Evolutionary conservation across 1,140 invertebrate species (phyloP).

Genomic region (Drosophila teissieri): DNA sequence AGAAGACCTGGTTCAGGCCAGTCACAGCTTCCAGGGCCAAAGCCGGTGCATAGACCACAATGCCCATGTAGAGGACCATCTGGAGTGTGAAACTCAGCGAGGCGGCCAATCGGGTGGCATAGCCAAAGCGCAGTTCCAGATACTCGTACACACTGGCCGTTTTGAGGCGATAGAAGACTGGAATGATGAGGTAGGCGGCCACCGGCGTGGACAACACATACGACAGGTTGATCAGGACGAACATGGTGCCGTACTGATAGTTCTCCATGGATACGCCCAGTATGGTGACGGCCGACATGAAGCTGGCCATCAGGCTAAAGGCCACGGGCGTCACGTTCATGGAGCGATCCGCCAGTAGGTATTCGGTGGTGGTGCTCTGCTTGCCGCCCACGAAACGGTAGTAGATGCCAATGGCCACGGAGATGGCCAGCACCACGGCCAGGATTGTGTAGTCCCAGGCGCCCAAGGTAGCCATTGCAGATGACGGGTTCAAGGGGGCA

Average conservation of each 20-base stretch:
- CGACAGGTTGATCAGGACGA: constrained; percentile 92
- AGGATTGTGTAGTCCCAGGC: constrained; percentile 89
- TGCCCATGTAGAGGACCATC: constrained; percentile 95
- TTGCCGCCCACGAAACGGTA: constrained; percentile 93
- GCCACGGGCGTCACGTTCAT: constrained; percentile 89
- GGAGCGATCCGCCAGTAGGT: constrained; percentile 70
- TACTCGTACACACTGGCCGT: constrained; percentile 96
- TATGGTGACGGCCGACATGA: constrained; percentile 97
- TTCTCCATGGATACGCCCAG: constrained; percentile 94
- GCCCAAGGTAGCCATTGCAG: constrained; percentile 63
- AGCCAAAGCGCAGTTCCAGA: constrained; percentile 92
- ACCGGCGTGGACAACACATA: constrained; percentile 93
- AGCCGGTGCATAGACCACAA: constrained; percentile 96
- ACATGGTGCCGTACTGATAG: constrained; percentile 93
- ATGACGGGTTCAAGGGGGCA: no score
- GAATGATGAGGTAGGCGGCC: constrained; percentile 92
- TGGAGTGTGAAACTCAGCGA: constrained; percentile 92
- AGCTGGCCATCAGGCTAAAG: constrained; percentile 95
- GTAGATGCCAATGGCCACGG: constrained; percentile 91
- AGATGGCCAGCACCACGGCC: constrained; percentile 87
- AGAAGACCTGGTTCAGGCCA: constrained; percentile 89
- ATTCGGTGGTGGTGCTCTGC: constrained; percentile 90
- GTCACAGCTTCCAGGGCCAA: constrained; percentile 95
- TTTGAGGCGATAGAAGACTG: constrained; percentile 94
- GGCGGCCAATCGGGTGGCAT: constrained; percentile 88